Percentiles rank a stretch among this genome's conserved stretches.
Evolutionary conservation across 2,888 invertebrate genomes (phyloP).

Genomic region (Leucophenga maculata): DNA sequence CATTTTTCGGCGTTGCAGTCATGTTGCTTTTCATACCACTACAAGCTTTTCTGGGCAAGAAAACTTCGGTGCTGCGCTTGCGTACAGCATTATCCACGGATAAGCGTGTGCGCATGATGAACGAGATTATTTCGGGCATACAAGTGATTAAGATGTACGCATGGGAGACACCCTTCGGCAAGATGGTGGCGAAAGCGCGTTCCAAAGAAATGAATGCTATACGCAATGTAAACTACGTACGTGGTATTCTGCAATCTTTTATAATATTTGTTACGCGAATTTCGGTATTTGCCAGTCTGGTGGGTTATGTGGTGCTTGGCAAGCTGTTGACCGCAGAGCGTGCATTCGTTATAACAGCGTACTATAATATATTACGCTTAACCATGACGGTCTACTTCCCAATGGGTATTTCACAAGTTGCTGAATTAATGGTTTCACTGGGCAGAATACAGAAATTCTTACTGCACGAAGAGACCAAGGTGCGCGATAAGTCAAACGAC

Average conservation of each 20-base stretch:
- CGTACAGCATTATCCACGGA: slow-evolving; percentile 90
- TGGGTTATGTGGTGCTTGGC: slow-evolving; percentile 82
- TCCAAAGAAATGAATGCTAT: slow-evolving; percentile 77
- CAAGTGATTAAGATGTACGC: slow-evolving; percentile 97
- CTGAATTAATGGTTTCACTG: slow-evolving; percentile 78
- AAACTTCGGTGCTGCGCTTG: slow-evolving; percentile 81
- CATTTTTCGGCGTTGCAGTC: slow-evolving; percentile 75
- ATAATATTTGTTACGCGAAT: slow-evolving; percentile 91
- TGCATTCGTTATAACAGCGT: slow-evolving; percentile 91
- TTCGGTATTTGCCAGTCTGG: slow-evolving; percentile 87
- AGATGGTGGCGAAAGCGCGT: slow-evolving; percentile 80
- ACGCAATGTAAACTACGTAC: slow-evolving; percentile 81
- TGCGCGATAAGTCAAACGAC: slow-evolving; percentile 64
- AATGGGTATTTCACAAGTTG: slow-evolving; percentile 77
- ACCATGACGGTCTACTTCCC: slow-evolving; percentile 93
- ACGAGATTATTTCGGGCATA: slow-evolving; percentile 90
- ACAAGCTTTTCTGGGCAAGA: slow-evolving; percentile 85
- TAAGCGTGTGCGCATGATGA: slow-evolving; percentile 91
- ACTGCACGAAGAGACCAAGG: slow-evolving; percentile 76
- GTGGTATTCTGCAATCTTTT: slow-evolving; percentile 84
- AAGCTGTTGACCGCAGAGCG: slow-evolving; percentile 84
- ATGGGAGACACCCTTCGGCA: slow-evolving; percentile 91
- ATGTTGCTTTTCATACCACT: slow-evolving; percentile 80
- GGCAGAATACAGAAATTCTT: slow-evolving; percentile 75
- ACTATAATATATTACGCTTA: slow-evolving; percentile 88